These are phyloP conservation scores for Meiosimyza decipiens DNA, from an alignment of 2,888 invertebrate species.

Conservation along the genomic window DNA sequence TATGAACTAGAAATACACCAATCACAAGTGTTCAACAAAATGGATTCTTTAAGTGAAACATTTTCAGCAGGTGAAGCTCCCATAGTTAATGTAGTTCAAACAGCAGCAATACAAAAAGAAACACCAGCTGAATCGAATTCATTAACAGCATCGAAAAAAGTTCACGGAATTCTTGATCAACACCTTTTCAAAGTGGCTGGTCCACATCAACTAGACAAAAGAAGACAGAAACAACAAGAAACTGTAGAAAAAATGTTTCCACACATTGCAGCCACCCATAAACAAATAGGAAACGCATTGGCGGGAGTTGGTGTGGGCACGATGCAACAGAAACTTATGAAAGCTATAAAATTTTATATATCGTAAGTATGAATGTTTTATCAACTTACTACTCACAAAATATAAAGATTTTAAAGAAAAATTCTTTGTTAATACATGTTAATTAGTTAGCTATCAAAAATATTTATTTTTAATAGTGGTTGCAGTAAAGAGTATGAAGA, in stretches of 20 bases:
- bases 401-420: no score
- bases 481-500: conserved; percentile 49
- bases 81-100: no score
- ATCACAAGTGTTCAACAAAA: no score
- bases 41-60: no score
- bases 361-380: conserved; percentile 6
- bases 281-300: conserved; percentile 16
- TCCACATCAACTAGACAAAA: conserved; percentile 29
- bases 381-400: neutral
- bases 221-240: conserved; percentile 22
- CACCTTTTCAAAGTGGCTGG: conserved; percentile 28
- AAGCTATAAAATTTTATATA: conserved; percentile 24
- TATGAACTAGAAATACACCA: no score
- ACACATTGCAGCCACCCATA: conserved; percentile 19
- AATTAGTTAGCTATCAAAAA: neutral
- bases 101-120: no score
- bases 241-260: conserved; percentile 24
- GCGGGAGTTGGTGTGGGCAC: conserved; percentile 3
- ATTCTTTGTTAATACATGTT: neutral
- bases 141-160: conserved; percentile 24
- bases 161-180: neutral
- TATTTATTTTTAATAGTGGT: conserved; percentile 43
- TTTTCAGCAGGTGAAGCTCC: no score
- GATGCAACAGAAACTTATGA: conserved; percentile 27
- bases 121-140: conserved; percentile 1